phyloP scores from a whole-genome alignment of 2,797 vertebrate genomes.

The Podarcis siculus region DNA sequence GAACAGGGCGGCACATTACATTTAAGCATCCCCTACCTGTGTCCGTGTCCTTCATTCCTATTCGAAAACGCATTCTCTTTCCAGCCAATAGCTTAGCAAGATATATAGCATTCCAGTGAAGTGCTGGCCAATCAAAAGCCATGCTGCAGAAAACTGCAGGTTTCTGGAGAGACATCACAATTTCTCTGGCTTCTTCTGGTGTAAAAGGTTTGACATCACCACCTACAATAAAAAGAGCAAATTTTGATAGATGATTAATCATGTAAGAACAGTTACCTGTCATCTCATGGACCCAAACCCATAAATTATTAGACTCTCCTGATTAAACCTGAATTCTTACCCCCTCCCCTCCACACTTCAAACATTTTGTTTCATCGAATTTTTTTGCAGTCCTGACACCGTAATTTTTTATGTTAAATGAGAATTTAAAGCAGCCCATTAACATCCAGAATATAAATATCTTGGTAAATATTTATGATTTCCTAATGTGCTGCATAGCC shows the following conservation, averaged over 20 bases:
- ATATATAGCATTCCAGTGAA: conserved; percentile 83
- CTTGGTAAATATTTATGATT: conserved; percentile 48
- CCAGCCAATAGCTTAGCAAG: conserved; percentile 81
- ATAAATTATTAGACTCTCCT: conserved; percentile 32
- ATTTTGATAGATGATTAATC: conserved; percentile 41
- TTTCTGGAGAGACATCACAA: conserved; percentile 83
- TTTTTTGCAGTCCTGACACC: conserved; percentile 20
- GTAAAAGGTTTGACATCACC: conserved; percentile 83
- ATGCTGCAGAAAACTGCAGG: conserved; percentile 90
- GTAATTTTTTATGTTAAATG: conserved; percentile 37
- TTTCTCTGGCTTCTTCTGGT: conserved; percentile 82
- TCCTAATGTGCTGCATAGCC: conserved; percentile 39
- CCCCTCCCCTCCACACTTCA: neutral
- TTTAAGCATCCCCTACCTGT: conserved; percentile 78
- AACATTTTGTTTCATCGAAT: conserved; percentile 23
- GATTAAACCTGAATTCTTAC: conserved; percentile 19
- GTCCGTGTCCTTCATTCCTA: conserved; percentile 80
- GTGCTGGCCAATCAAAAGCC: conserved; percentile 87
- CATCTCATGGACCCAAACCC: conserved; percentile 21
- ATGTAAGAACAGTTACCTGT: conserved; percentile 8
- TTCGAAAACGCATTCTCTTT: conserved; percentile 85
- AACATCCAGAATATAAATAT: conserved; percentile 36
- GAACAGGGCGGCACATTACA: neutral
- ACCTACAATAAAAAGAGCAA: conserved; percentile 62
- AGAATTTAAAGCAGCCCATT: conserved; percentile 38